phyloP scores from a whole-genome alignment of 2,113 vertebrate genomes.

The Sphyrna mokarran region DNA sequence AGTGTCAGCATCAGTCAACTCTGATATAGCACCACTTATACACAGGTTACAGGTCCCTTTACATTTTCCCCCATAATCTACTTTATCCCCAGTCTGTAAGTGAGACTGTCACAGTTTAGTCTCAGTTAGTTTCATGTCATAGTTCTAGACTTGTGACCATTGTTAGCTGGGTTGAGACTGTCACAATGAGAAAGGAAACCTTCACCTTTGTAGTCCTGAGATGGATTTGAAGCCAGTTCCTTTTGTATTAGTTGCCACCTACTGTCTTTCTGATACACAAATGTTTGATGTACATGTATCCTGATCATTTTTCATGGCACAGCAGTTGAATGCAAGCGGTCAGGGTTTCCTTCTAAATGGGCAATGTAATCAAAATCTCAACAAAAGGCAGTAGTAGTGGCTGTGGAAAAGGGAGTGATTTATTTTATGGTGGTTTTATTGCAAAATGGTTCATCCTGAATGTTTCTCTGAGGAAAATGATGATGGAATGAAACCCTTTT shows the following conservation, averaged over 20 bases:
- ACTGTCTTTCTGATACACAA: background rate
- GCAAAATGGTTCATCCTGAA: conserved; percentile 33
- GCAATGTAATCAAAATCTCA: conserved; percentile 31
- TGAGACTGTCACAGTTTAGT: background rate
- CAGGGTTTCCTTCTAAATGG: conserved; percentile 15
- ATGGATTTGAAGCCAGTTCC: background rate
- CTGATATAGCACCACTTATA: background rate
- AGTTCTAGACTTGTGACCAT: background rate
- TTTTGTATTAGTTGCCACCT: conserved; percentile 2
- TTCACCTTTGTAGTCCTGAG: background rate
- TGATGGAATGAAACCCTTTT: conserved; percentile 10
- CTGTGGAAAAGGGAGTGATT: conserved; percentile 14
- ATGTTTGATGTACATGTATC: background rate
- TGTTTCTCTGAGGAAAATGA: conserved; percentile 27
- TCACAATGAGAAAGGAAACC: background rate
- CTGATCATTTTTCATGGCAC: background rate
- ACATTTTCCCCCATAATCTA: background rate
- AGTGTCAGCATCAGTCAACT: background rate
- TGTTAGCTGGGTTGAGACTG: background rate
- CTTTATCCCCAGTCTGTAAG: background rate
- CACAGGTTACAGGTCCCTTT: background rate
- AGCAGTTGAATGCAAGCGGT: background rate
- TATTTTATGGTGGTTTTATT: conserved; percentile 29
- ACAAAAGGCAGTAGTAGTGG: conserved; percentile 3
- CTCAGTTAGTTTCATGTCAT: background rate